Evolutionary conservation across 1,140 invertebrate genomes (phyloP).

Genomic region (Pygmarrhopalites habei): DNA sequence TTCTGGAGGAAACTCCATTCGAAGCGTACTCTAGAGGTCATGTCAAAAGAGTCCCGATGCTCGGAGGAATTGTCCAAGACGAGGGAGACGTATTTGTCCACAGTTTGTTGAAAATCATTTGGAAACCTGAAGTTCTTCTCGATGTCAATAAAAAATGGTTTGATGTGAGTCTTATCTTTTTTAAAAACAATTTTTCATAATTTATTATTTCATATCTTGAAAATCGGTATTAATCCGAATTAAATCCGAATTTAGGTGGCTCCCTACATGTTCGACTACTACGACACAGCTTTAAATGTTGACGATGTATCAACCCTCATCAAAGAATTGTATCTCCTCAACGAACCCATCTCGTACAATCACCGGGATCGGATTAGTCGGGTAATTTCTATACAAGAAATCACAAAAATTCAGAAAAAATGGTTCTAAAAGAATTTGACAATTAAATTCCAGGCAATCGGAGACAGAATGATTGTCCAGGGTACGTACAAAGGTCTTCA

Average conservation of each 20-base stretch:
- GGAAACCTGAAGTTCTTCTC: background rate
- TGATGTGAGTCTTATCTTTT: no score
- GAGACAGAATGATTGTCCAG: conserved; percentile 3
- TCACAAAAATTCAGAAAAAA: no score
- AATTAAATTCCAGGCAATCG: conserved; percentile 1
- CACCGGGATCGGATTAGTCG: conserved; percentile 8
- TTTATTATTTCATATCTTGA: background rate
- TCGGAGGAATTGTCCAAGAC: conserved; percentile 2
- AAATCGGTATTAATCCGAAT: background rate
- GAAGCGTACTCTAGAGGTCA: conserved; percentile 8
- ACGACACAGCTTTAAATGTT: conserved; percentile 2
- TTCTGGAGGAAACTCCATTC: conserved; percentile 15
- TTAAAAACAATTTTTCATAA: background rate
- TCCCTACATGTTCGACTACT: conserved; percentile 5
- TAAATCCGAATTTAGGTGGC: no score
- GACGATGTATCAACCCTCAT: background rate
- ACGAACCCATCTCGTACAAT: background rate
- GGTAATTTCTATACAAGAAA: no score
- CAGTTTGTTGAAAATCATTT: conserved; percentile 4
- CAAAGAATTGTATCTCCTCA: background rate
- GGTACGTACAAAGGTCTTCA: conserved; percentile 13
- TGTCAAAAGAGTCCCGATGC: conserved; percentile 13
- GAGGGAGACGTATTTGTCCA: conserved; percentile 17
- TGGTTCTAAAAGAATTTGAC: background rate
- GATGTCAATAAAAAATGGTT: background rate